Base-by-base conservation (phyloP, 1,140 invertebrate genomes). In the Doryteuthis pealeii region DNA sequence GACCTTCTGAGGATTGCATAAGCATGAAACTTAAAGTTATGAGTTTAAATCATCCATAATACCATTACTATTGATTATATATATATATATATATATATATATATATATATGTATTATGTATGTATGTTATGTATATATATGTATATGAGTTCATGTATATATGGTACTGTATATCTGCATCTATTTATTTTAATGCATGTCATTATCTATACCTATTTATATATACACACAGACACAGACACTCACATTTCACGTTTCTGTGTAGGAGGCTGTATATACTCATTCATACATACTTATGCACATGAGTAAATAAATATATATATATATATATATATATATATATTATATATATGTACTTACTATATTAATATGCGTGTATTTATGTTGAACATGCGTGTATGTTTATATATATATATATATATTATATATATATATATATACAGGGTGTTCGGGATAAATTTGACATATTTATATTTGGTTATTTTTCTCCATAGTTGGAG, bases 311-410 rank as follows among this genome's bases (percentile, higher is more conserved):
- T n/a, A 28, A 0, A 43, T 43, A 15, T 26, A 71, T 33, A 15
- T 26, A 26, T 31, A 2, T 40, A 31, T 10, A 18, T 26, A 33
- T 35, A 22, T 43, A 30, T 43, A 14, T 12, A 14, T 33, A 32
- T 26, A n/a, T 35, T n/a, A n/a, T n/a, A n/a, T n/a, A n/a, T n/a
- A n/a, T n/a, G n/a, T n/a, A n/a, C n/a, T n/a, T n/a, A n/a, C n/a
- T n/a, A n/a, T n/a, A n/a, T n/a, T n/a, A n/a, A n/a, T n/a, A 69
- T 69, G 18, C 28, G 72, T 54, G 45, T 49, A 49, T 49, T 12
- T 49, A 22, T 28, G 40, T 31, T 14, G 54, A 22, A 40, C 32
- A 73, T 54, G 54, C n/a, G 66, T 32, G 54, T 28, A 43, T 33
- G 65, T 28, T 30, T 30, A 67, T 33, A 67, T 30, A 33, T n/a